Evolutionary conservation across 2,888 invertebrate species (phyloP), one percentile per base, ranked within the genome.

Genomic region (Oxytorus armatus): DNA sequence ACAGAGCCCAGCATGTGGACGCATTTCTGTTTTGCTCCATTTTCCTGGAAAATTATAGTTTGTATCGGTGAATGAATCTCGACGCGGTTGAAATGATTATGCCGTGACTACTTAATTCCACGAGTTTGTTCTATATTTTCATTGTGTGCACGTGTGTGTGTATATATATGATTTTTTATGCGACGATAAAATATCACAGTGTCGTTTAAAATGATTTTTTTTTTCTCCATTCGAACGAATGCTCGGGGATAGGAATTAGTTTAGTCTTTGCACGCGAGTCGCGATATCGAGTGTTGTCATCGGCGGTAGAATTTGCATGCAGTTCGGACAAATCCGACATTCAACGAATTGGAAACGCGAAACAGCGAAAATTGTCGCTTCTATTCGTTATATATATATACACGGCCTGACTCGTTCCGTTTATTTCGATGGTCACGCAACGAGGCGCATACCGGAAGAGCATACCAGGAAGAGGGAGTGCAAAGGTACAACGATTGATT

Each of bases 401-500:
- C 51, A 68, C 36, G 59, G 57, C 59, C 42, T 36, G 59, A 59
- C 57, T 70, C 65, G 75, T 79, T 70, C 72, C 72, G 61, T 61
- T 80, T 25, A 72, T 73, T 73, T 63, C 49, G 65, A 49, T 47
- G 39, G 68, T 23, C 23, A n/a, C n/a, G n/a, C 53, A 29, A 39
- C 63, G 44, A 42, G 29, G 10, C 29, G 16, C 39, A 7, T 3
- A 42, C 18, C 29, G 16, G 16, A 69, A 59, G 42, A 68, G 68
- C 53, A 53, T 25, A 53, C 14, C 23, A 4, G 51, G n/a, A n/a
- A n/a, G n/a, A n/a, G n/a, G n/a, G n/a, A n/a, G 47, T 47, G 49
- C 55, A 21, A 65, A 63, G 39, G 49, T 65, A 10, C 10, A 36
- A 1, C 51, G 75, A 80, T 80, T 76, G 76, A 80, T 80, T 76